A percentile compares a stretch with the other conserved stretches of the same genome.
These are phyloP conservation scores for Aphis gossypii DNA, from an alignment of 1,140 invertebrate species.

Conservation along the genomic window DNA sequence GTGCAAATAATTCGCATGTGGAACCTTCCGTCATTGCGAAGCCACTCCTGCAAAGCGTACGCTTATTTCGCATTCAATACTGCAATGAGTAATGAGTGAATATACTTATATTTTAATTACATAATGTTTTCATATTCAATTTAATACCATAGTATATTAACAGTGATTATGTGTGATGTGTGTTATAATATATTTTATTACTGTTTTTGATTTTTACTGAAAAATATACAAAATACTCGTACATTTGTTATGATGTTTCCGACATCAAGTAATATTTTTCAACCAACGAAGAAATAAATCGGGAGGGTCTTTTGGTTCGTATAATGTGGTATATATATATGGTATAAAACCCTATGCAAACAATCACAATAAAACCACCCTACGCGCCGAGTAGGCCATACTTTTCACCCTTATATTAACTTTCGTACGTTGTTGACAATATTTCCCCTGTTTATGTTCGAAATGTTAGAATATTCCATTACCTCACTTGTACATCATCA, in stretches of 20 bases:
- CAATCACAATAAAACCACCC: neutral
- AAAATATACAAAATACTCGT: neutral
- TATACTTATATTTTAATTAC: neutral
- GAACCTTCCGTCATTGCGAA: neutral
- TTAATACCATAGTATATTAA: neutral
- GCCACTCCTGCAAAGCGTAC: neutral
- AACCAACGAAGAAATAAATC: neutral
- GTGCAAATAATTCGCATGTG: neutral
- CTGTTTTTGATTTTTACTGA: neutral
- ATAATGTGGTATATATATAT: neutral
- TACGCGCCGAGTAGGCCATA: neutral
- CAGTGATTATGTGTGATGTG: neutral
- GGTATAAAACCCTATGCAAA: neutral
- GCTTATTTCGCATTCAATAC: neutral
- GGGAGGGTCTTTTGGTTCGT: neutral
- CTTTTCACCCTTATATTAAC: neutral
- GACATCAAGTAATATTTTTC: neutral
- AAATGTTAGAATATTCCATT: neutral
- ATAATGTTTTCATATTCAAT: neutral
- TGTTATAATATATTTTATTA: neutral
- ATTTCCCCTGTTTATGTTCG: neutral
- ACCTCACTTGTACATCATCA: neutral
- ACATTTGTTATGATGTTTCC: neutral
- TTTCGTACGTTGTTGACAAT: neutral
- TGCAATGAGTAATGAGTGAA: neutral